Percentiles rank a stretch among this genome's conserved stretches.
phyloP scores from a whole-genome alignment of 1,140 invertebrate species.

The Atta cephalotes region DNA sequence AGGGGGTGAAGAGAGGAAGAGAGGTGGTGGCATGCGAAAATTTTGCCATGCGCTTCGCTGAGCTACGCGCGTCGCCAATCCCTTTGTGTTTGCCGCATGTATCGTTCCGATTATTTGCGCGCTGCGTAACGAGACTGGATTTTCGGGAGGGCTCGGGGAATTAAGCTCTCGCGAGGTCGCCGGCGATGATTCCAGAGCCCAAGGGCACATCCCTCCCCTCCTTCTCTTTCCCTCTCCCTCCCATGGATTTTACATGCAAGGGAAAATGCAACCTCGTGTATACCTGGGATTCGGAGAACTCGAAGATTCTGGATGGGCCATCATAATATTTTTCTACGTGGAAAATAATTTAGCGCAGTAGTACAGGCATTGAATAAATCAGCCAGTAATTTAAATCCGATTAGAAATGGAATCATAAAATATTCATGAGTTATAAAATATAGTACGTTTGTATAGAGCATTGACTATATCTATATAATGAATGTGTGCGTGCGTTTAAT shows the following conservation, averaged over 20 bases:
- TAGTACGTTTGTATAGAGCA: not conserved
- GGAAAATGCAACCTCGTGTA: not conserved
- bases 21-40: conserved; percentile 44
- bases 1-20: not conserved
- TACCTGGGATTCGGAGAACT: not conserved
- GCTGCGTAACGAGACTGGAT: not conserved
- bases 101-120: conserved; percentile 39
- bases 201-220: not conserved
- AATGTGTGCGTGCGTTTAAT: not conserved
- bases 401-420: not conserved
- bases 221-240: too few species aligned
- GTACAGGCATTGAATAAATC: not conserved
- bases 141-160: not conserved
- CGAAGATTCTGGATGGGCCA: too few species aligned
- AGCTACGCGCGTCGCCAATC: conserved; percentile 47
- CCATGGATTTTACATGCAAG: not conserved
- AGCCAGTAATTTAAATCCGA: not conserved
- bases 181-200: too few species aligned
- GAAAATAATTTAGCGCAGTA: not conserved
- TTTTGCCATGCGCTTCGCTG: conserved; percentile 52
- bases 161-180: not conserved
- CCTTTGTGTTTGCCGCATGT: conserved; percentile 49
- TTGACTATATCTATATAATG: not conserved
- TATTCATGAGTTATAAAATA: not conserved
- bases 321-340: not conserved